A percentile compares a stretch with the other conserved stretches of the same genome.
These are phyloP conservation scores for Clunio marinus DNA, from an alignment of 2,888 invertebrate genomes.

Conservation along the genomic window DNA sequence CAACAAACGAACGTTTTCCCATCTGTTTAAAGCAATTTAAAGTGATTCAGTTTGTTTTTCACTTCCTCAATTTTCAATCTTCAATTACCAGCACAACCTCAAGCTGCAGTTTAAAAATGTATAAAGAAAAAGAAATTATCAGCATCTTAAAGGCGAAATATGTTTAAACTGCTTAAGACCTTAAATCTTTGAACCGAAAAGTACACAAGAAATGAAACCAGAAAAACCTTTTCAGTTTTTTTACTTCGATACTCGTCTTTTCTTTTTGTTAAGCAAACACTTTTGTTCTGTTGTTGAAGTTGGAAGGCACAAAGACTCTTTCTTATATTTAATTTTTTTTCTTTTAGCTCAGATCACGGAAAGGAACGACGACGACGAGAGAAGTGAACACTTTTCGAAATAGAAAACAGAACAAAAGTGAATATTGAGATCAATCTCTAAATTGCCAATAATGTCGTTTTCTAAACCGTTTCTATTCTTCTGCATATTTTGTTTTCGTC, in stretches of 20 bases:
- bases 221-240: not conserved
- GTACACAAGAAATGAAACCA: not conserved
- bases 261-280: not conserved
- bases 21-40: not conserved
- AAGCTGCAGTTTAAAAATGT: not conserved
- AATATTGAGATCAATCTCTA: constrained; percentile 34
- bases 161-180: not conserved
- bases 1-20: not conserved
- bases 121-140: not conserved
- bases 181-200: constrained; percentile 15
- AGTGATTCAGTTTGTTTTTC: not conserved
- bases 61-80: not conserved
- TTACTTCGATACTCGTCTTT: not conserved
- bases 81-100: not conserved
- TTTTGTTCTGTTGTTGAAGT: not conserved
- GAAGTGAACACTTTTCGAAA: too few species aligned
- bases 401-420: constrained; percentile 34
- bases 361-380: not conserved
- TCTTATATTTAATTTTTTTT: too few species aligned
- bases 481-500: not conserved
- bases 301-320: too few species aligned
- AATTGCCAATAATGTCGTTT: constrained; percentile 38
- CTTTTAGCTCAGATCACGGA: constrained; percentile 23
- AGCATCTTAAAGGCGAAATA: not conserved
- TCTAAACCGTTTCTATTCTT: constrained; percentile 20